A percentile compares a stretch with the other conserved stretches of the same genome.
phyloP scores from a whole-genome alignment of 2,113 vertebrate genomes.

The Pristiophorus japonicus region DNA sequence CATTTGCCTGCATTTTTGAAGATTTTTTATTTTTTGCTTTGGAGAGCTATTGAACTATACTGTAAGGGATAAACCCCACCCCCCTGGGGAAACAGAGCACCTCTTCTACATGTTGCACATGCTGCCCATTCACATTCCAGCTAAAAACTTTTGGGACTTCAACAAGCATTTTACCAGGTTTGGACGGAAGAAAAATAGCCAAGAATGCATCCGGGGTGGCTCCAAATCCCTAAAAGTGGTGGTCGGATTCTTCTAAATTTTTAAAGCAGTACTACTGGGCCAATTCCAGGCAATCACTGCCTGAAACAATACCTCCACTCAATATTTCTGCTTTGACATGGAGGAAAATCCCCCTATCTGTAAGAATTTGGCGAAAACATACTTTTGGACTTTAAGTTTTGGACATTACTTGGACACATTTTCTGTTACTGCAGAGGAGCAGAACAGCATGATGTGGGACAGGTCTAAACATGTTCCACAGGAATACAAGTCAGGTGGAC shows the following conservation, averaged over 20 bases:
- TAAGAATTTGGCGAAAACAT: too few relatives aligned
- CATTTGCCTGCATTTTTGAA: too few relatives aligned
- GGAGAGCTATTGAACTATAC: neutral
- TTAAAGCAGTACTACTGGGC: neutral
- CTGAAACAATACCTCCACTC: neutral
- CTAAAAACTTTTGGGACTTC: neutral
- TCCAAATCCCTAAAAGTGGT: neutral
- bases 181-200: neutral
- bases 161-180: neutral
- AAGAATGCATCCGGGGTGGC: neutral
- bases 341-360: too few relatives aligned
- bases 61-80: neutral
- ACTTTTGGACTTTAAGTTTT: too few relatives aligned
- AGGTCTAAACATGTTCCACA: too few relatives aligned
- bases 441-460: too few relatives aligned
- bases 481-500: too few relatives aligned
- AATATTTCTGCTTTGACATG: too few relatives aligned
- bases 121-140: neutral
- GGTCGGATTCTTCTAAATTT: neutral
- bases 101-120: neutral
- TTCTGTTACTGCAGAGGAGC: too few relatives aligned
- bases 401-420: too few relatives aligned
- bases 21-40: neutral
- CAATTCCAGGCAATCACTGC: neutral
- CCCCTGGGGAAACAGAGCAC: neutral